Conservation (phyloP, 2,113 vertebrate species). For the Thunnus thynnus region DNA sequence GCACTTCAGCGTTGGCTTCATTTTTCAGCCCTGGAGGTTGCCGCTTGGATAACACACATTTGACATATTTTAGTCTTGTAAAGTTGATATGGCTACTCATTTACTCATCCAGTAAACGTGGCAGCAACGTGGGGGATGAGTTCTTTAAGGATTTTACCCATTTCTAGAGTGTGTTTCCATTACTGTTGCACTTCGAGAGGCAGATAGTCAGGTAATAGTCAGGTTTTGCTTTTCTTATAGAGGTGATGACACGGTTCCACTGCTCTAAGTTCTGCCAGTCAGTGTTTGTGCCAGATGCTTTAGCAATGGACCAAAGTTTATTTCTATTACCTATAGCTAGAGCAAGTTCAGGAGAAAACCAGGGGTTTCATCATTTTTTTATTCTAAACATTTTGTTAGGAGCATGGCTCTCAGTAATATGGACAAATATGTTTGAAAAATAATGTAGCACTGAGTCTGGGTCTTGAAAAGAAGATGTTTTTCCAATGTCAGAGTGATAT, state of each 20-base stretch:
- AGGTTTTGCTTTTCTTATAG: neutral
- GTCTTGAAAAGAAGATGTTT: neutral
- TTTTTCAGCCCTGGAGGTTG: too few relatives aligned
- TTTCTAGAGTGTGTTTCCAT: neutral
- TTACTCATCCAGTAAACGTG: too few relatives aligned
- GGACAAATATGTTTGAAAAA: neutral
- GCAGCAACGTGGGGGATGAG: too few relatives aligned
- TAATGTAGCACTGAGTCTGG: neutral
- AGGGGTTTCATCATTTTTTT: neutral
- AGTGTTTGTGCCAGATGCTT: constrained; percentile 7
- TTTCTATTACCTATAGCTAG: neutral
- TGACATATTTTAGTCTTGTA: neutral
- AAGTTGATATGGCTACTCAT: too few relatives aligned
- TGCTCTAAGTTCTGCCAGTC: neutral
- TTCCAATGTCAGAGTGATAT: neutral
- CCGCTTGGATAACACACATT: neutral
- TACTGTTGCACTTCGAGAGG: neutral
- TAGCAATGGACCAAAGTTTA: neutral
- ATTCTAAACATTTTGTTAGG: too few relatives aligned
- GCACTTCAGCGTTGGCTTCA: too few relatives aligned
- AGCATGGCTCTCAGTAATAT: neutral
- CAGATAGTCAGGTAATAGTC: neutral
- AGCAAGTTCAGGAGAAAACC: neutral
- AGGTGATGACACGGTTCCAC: neutral
- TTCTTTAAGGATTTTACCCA: too few relatives aligned